Conservation (phyloP, 2,113 vertebrate species). For the Myanophis thanlyinensis region DNA sequence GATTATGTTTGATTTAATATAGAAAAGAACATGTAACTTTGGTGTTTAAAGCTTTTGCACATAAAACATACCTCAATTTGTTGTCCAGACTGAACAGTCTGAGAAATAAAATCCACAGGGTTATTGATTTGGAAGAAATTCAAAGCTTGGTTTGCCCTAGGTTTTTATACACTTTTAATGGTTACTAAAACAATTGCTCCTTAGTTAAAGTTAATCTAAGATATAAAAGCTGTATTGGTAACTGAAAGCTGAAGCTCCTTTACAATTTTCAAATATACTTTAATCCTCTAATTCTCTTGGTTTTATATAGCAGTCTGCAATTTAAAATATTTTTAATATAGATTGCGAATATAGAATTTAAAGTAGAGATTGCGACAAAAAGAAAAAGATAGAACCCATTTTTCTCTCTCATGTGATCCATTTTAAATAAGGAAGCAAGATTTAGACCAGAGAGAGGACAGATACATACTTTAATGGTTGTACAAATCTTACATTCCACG, state of each 20-base stretch:
- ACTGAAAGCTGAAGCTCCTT: neutral
- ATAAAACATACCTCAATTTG: conserved; percentile 26
- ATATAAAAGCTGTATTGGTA: neutral
- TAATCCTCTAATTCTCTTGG: neutral
- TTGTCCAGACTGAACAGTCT: conserved; percentile 39
- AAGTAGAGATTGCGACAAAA: neutral
- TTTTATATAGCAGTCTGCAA: too few relatives aligned
- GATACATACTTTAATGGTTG: neutral
- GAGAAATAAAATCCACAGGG: neutral
- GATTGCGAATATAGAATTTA: too few relatives aligned
- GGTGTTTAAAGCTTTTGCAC: neutral
- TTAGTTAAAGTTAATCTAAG: neutral
- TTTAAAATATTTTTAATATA: neutral
- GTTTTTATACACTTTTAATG: neutral
- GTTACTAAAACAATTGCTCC: neutral
- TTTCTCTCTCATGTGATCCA: neutral
- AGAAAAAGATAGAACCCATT: neutral
- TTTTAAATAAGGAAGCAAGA: neutral
- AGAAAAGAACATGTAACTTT: neutral
- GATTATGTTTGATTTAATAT: neutral
- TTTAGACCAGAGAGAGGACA: neutral
- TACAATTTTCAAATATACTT: neutral
- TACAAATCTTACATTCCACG: neutral
- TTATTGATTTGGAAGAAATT: conserved; percentile 29
- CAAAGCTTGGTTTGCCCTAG: neutral